Evolutionary conservation across 2,888 invertebrate species (phyloP).

Genomic region (Eulithis testata): DNA sequence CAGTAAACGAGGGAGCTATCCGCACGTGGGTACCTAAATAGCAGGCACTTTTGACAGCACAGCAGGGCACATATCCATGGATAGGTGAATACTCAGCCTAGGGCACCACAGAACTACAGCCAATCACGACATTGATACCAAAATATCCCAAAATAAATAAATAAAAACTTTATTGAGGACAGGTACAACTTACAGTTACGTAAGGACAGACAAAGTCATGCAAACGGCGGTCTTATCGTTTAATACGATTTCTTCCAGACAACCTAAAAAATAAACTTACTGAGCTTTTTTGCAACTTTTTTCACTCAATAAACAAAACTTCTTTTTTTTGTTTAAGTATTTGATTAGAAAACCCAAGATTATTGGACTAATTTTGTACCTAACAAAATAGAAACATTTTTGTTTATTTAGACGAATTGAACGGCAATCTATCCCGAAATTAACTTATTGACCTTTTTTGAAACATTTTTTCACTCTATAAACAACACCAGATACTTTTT

Average conservation of each 20-base stretch:
- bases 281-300: not conserved
- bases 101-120: not conserved
- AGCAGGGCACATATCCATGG: not conserved
- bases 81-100: not conserved
- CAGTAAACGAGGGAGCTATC: not conserved
- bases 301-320: not conserved
- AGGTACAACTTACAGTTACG: no score
- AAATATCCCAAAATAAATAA: conserved; percentile 2
- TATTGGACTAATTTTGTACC: no score
- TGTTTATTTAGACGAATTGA: no score
- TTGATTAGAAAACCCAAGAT: no score
- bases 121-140: conserved; percentile 19
- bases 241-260: no score
- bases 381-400: no score
- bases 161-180: no score
- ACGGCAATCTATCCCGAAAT: conserved; percentile 3
- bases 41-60: conserved; percentile 13
- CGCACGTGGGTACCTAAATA: not conserved
- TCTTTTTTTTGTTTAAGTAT: no score
- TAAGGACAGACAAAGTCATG: no score
- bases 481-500: not conserved
- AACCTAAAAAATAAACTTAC: conserved; percentile 20
- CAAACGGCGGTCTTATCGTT: no score
- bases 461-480: not conserved
- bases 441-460: conserved; percentile 8